Conservation (phyloP, 2,888 invertebrate species). For the Ernsta delagoae region DNA sequence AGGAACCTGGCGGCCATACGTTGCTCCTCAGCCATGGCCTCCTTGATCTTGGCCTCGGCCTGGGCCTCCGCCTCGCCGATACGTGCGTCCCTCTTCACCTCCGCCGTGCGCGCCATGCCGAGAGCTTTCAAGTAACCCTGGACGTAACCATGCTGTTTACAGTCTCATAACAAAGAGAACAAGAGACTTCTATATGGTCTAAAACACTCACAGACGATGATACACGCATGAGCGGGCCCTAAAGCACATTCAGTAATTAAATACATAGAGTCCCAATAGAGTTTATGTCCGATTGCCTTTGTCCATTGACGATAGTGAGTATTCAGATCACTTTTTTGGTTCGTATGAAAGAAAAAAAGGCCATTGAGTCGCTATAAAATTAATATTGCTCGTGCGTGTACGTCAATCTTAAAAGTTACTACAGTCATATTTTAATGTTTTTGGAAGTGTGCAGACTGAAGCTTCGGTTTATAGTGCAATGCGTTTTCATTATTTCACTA, state of each 20-base stretch:
- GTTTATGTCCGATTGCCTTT: neutral
- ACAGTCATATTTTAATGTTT: neutral
- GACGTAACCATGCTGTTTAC: slow-evolving; percentile 17
- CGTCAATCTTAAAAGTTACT: neutral
- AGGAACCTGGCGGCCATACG: slow-evolving; percentile 96
- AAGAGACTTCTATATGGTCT: no score
- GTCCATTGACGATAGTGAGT: neutral
- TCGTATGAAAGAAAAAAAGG: neutral
- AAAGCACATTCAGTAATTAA: neutral
- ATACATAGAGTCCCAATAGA: no score
- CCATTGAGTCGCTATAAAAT: neutral
- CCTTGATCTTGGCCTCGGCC: slow-evolving; percentile 95
- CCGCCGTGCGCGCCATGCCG: slow-evolving; percentile 97
- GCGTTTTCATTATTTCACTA: neutral
- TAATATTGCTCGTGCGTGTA: neutral
- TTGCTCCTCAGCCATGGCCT: slow-evolving; percentile 98
- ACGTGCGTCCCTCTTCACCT: slow-evolving; percentile 97
- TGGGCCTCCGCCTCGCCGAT: slow-evolving; percentile 99
- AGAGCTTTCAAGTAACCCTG: slow-evolving; percentile 97
- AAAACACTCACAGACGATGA: neutral
- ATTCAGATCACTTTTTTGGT: no score
- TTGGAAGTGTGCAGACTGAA: neutral
- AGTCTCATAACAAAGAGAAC: no score
- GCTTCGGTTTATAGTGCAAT: neutral
- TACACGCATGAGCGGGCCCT: neutral